Evolutionary conservation across 2,113 vertebrate genomes (phyloP), one percentile per base, ranked within the genome.

Genomic region (Dipodomys ordii): DNA sequence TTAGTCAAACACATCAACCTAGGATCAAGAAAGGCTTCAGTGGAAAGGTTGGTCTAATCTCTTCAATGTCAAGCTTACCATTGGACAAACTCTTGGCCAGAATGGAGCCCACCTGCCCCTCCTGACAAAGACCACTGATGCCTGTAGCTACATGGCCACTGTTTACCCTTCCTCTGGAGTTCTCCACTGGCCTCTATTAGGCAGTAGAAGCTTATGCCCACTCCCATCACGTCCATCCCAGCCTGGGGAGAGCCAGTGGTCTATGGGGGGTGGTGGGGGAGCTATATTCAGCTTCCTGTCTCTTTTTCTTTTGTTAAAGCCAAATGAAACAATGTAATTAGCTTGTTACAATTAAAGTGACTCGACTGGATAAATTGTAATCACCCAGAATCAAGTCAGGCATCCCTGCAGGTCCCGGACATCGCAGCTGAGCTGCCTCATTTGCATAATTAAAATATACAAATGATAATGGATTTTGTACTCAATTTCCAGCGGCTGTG

Each of bases 371-470:
- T 99, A 99, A 99, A 99, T 99, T 99, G 99, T 99, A 99, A 99
- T 99, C 99, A 99, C 99, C 99, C 99, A 98, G 99, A 99, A 99
- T 99, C 99, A 99, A 99, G 99, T 99, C 99, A 99, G 99, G 98
- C 99, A 99, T 99, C 99, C 99, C 99, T 99, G 99, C 99, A 99
- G 99, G 99, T 99, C 98, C 98, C 98, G 98, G 98, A 98, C 98
- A 99, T 98, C 98, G 97, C 99, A 99, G 99, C 99, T 99, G 99
- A 99, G 99, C 99, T 99, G 99, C 98, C 99, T 99, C 98, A 99
- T 99, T 99, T 99, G 99, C 99, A 99, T 99, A 99, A 99, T 99
- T 99, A 99, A 99, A 99, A 99, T 99, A 99, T 99, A 99, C 99
- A 99, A 99, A 99, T 99, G 99, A 99, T 99, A 99, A 99, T 99